Evolutionary conservation across 2,888 invertebrate genomes (phyloP), one percentile per base, ranked within the genome.

Genomic region (Panzeria rudis): DNA sequence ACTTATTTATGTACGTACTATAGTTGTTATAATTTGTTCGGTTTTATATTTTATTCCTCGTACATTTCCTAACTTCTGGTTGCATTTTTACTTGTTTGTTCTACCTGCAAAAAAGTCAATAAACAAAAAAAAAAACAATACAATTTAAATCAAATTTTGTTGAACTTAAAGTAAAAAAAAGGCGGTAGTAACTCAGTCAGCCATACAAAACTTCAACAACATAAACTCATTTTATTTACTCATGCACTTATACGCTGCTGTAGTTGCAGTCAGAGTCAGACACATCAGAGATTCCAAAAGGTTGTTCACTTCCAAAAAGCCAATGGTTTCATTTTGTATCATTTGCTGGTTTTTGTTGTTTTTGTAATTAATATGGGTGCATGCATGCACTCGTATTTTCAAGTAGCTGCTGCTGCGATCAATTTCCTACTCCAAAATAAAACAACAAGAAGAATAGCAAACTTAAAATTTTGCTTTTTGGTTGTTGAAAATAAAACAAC

Each of bases 271-370:
- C 38, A 13, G 25, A 35, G 56, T 66, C 72, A 66, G 41, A 17
- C 69, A 75, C 47, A 61, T 72, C 66, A 73, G 25, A 47, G 2
- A 62, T 20, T 38, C 50, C 56, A 62, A 68, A 69, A 81, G 84
- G 84, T 84, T 84, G 84, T 81, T 81, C 69, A 84, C 84, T 81
- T 80, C 71, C 71, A 56, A 79, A 84, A 80, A 71, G 59, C 59
- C 66, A 77, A 80, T 84, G 52, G 78, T 83, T 83, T 78, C 44
- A 47, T 71, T 78, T 84, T 69, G 69, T 75, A 66, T 59, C 56
- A 56, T 50, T 69, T 69, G 25, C 11, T 25, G 38, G 3, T 41
- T 59, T 38, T 64, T 52, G 3, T 25, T 41, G 9, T 47, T 29
- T 29, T 29, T n/a, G 56, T 29, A 15, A 41, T 44, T 29, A 47